Conservation (phyloP, 2,888 invertebrate genomes). For the Melieria picta region DNA sequence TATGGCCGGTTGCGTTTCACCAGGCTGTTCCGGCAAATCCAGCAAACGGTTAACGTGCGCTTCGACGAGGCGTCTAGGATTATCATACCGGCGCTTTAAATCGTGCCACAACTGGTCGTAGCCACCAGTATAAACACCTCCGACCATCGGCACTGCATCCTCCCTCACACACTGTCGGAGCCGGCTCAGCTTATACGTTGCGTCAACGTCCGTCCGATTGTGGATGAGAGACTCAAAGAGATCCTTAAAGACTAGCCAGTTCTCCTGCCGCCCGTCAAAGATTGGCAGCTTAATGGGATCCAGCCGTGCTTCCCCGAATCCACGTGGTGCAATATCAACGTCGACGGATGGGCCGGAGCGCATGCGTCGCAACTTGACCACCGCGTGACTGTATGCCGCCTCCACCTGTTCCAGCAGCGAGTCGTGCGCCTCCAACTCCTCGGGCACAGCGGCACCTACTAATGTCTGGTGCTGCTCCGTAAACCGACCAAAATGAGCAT, state of each 20-base stretch:
- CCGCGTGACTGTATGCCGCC: too few relatives aligned
- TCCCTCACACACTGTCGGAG: slow-evolving; percentile 20
- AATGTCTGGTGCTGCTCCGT: too few relatives aligned
- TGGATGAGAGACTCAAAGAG: slow-evolving; percentile 17
- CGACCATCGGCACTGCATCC: slow-evolving; percentile 10
- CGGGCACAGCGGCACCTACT: not conserved
- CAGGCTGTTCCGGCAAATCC: slow-evolving; percentile 1
- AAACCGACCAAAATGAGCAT: too few relatives aligned
- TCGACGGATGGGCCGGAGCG: too few relatives aligned
- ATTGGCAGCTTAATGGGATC: slow-evolving; percentile 4
- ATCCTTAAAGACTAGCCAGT: slow-evolving; percentile 22
- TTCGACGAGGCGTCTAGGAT: slow-evolving; percentile 21
- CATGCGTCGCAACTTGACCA: too few relatives aligned
- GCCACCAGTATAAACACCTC: slow-evolving; percentile 24
- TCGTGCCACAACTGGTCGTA: slow-evolving; percentile 30
- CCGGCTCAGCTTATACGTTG: slow-evolving; percentile 20
- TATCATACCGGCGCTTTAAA: slow-evolving; percentile 28
- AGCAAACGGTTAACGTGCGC: slow-evolving; percentile 15
- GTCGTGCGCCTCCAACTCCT: slow-evolving; percentile 7
- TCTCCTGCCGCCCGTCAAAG: slow-evolving; percentile 8
- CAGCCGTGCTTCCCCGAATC: slow-evolving; percentile 56
- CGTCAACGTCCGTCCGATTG: slow-evolving; percentile 6
- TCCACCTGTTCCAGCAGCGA: not conserved
- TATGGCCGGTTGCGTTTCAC: not conserved
- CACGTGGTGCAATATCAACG: too few relatives aligned